Evolutionary conservation across 2,113 vertebrate genomes (phyloP).

Genomic region (Rhadina sibilatrix): DNA sequence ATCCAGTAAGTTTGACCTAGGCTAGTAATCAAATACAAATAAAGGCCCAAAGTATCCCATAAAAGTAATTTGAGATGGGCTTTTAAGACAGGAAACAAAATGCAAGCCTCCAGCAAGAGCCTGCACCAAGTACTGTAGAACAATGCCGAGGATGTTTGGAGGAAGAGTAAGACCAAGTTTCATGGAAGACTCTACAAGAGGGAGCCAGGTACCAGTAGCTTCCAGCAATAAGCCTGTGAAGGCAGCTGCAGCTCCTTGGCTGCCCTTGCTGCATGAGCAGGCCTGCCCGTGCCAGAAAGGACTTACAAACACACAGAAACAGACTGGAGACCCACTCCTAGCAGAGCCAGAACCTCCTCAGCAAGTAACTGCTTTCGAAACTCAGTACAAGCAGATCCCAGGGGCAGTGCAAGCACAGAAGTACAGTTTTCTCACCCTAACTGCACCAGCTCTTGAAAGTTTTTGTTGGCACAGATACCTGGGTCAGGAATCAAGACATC

Average conservation of each 20-base stretch:
- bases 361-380: neutral
- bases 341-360: neutral
- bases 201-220: neutral
- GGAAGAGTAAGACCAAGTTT: neutral
- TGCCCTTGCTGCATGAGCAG: neutral
- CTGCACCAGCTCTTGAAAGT: neutral
- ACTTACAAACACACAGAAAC: neutral
- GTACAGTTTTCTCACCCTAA: neutral
- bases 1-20: neutral
- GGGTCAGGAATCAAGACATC: neutral
- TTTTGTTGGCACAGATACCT: slow-evolving; percentile 31
- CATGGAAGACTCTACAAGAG: accelerated
- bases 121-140: neutral
- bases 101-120: neutral
- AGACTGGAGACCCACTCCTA: neutral
- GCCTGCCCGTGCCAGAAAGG: neutral
- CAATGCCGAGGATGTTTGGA: neutral
- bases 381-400: neutral
- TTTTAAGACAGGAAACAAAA: neutral
- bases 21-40: neutral
- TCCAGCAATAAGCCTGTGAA: neutral
- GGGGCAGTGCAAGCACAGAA: neutral
- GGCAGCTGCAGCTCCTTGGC: neutral
- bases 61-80: neutral
- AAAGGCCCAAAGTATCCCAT: neutral